These are phyloP conservation scores for Cardiocondyla obscurior DNA, from an alignment of 1,140 invertebrate genomes.

Conservation along the genomic window DNA sequence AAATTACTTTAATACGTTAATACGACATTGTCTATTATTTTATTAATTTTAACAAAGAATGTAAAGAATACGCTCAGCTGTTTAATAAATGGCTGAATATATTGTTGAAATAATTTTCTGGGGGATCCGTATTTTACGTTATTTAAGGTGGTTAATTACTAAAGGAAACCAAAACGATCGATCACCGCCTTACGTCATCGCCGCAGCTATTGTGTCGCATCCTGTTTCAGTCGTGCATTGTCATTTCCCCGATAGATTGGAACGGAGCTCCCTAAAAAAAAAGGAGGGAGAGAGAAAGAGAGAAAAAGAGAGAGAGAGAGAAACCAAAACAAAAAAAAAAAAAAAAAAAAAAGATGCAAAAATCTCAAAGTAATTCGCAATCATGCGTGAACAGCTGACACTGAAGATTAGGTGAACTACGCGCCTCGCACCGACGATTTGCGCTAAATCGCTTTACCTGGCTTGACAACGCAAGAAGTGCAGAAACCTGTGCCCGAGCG, in stretches of 20 bases:
- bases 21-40: background rate
- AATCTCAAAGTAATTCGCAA: constrained; percentile 58
- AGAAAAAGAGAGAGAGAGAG: constrained; percentile 34
- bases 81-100: constrained; percentile 5
- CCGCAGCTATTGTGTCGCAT: constrained; percentile 61
- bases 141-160: constrained; percentile 45
- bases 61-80: background rate
- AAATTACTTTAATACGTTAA: background rate
- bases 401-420: constrained; percentile 44
- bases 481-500: constrained; percentile 20
- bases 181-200: constrained; percentile 31
- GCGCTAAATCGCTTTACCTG: constrained; percentile 53
- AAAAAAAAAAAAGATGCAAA: constrained; percentile 34
- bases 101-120: background rate
- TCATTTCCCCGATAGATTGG: constrained; percentile 62
- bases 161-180: constrained; percentile 37
- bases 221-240: constrained; percentile 62
- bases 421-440: constrained; percentile 28
- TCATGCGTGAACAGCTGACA: constrained; percentile 64
- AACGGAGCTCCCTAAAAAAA: background rate
- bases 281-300: background rate
- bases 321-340: too few relatives aligned
- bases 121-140: background rate
- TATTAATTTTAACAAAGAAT: background rate
- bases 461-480: constrained; percentile 32